Conservation (phyloP, 1,140 invertebrate genomes). For the Lerema accius region DNA sequence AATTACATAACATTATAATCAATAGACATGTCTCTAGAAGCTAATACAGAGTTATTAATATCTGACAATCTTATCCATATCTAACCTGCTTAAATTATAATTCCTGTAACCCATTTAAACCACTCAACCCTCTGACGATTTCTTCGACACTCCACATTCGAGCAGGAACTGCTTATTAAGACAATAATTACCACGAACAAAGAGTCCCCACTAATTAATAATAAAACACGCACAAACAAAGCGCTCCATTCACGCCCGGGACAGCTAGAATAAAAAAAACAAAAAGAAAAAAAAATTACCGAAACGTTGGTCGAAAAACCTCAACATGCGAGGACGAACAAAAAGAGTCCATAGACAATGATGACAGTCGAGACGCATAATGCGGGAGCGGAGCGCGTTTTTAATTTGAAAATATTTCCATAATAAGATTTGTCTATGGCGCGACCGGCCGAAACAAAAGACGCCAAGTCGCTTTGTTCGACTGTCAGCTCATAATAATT, state of each 20-base stretch:
- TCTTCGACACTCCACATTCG: constrained; percentile 65
- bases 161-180: constrained; percentile 82
- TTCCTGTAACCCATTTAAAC: constrained; percentile 59
- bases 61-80: constrained; percentile 27
- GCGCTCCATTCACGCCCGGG: constrained; percentile 78
- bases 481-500: constrained; percentile 72
- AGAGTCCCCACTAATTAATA: constrained; percentile 81
- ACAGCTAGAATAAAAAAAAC: constrained; percentile 70
- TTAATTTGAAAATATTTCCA: constrained; percentile 83
- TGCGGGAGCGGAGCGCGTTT: constrained; percentile 78
- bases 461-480: constrained; percentile 67
- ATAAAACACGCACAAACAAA: constrained; percentile 82
- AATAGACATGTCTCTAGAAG: neutral
- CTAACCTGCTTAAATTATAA: constrained; percentile 55
- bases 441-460: constrained; percentile 74
- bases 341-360: constrained; percentile 80
- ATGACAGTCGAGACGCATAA: constrained; percentile 80
- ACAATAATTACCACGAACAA: constrained; percentile 82
- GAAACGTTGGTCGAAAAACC: constrained; percentile 81
- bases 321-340: constrained; percentile 79
- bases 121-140: constrained; percentile 66
- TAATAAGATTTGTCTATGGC: constrained; percentile 82
- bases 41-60: constrained; percentile 15
- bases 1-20: too few species aligned
- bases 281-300: constrained; percentile 74